phyloP scores from a whole-genome alignment of 2,888 invertebrate genomes.

The Drosophila subsilvestris region DNA sequence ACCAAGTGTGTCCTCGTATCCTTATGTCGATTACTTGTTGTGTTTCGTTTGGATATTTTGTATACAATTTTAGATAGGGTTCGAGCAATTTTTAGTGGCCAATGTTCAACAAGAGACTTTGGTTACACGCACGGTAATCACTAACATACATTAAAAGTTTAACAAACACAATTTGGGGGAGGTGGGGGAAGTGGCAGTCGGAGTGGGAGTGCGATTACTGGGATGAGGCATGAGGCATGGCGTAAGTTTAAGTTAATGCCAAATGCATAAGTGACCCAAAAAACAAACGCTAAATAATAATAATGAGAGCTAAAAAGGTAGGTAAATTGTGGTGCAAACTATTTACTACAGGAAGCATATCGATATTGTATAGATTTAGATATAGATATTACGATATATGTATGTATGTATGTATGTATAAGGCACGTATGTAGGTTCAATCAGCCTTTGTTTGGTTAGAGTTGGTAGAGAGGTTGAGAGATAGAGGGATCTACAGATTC shows the following conservation, averaged over 20 bases:
- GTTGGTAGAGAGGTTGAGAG: conserved; percentile 15
- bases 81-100: conserved; percentile 45
- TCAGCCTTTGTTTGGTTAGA: conserved; percentile 33
- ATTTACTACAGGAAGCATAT: conserved; percentile 33
- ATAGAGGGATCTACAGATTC: conserved; percentile 29
- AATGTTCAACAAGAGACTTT: conserved; percentile 46
- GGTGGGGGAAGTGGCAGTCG: conserved; percentile 22
- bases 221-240: conserved; percentile 20
- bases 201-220: conserved; percentile 22
- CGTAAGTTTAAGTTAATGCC: conserved; percentile 30
- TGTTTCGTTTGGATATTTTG: conserved; percentile 4
- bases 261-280: conserved; percentile 44
- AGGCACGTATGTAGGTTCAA: conserved; percentile 37
- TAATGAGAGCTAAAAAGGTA: conserved; percentile 2
- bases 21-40: conserved; percentile 9
- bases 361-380: conserved; percentile 23
- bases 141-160: conserved; percentile 53
- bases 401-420: conserved; percentile 4
- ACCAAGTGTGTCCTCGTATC: neutral
- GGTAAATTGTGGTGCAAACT: conserved; percentile 17
- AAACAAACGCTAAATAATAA: conserved; percentile 28
- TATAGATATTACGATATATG: neutral
- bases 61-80: conserved; percentile 6
- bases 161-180: conserved; percentile 74
- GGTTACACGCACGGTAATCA: conserved; percentile 25